Evolutionary conservation across 1,140 invertebrate genomes (phyloP), one percentile per base, ranked within the genome.

Genomic region (Bombus consobrinus): DNA sequence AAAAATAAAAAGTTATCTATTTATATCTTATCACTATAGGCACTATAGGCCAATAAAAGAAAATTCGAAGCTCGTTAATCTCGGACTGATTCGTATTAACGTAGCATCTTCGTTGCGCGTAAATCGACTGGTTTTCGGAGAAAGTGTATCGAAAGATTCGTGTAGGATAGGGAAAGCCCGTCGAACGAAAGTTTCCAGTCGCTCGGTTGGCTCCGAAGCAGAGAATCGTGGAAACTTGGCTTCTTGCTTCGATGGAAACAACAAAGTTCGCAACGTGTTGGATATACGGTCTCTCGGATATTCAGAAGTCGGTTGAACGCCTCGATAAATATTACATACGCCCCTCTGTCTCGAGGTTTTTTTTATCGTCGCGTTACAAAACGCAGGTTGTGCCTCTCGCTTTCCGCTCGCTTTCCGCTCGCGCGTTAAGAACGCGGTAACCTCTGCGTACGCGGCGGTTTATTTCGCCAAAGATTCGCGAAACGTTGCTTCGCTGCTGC

Each of bases 281-380:
- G 73, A 34, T 53, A 53, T 74, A 74, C 43, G 22, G 73, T 13
- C 6, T 53, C 22, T 53, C 34, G 25, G 22, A 75, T 22, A 53
- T 34, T 64, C 28, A 2, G 1, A 64, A n/a, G 39, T 28, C 6
- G 59, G 28, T 62, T 32, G 34, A 64, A 77, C n/a, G 18, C 15
- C 15, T 62, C 28, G 53, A 62, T 59, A 77, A 64, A 77, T 77
- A 77, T 77, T 62, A 62, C 73, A 75, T 28, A 75, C 32, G 22
- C 32, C 22, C 22, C n/a, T 53, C 18, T 34, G 32, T 34, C 10
- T 25, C 32, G 10, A 34, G 5, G 1, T 34, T 32, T 47, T 75
- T 43, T 53, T 75, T 10, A 28, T 75, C 18, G 73, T 75, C 43
- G 9, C n/a, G 13, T 76, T 37, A 59, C 47, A 39, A 62, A 77